Base-by-base conservation (phyloP, 2,888 invertebrate genomes). In the Beris chalybata region DNA sequence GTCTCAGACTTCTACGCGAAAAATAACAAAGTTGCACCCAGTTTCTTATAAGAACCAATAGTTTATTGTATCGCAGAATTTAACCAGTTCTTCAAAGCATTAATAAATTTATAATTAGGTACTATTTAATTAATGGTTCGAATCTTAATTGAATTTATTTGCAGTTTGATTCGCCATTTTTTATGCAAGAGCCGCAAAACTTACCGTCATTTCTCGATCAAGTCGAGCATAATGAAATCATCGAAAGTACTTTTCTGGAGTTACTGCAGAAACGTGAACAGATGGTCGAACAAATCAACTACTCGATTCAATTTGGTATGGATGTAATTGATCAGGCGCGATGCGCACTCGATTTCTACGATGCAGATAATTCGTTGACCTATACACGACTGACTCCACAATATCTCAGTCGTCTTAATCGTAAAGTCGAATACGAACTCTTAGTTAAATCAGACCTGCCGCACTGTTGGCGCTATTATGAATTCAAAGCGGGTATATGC, bases 311-410 rank as follows among this genome's bases (percentile, higher is more conserved):
- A 29, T 76, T 78, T 44, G 76, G 79, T 1, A 76, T 79, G 69
- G 78, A 78, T 63, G 71, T 79, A 48, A 76, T 79, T 30, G 76
- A 78, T 31, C 77, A 79, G 70, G 78, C 78, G 5, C 77, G 79
- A 58, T 79, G 79, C 52, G 75, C 76, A 2, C 73, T 77, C 68
- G 75, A 78, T 56, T 78, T 76, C 67, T 76, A 75, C 70, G 69
- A 77, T 71, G 73, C 76, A 65, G 75, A 75, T 65, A 73, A 76
- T 68, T 73, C 75, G 2, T 74, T 78, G 71, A 77, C 74, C 0
- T 76, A 74, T 57, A 70, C 74, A 15, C 74, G 73, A 61, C 72
- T 76, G 7, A 74, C 76, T 2, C 77, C 74, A 11, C 76, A 76
- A 44, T 78, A 78, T 69, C 69, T 79, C 3, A 76, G 76, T 31